Evolutionary conservation across 2,113 vertebrate genomes (phyloP).

Genomic region (Ciconia stormi): DNA sequence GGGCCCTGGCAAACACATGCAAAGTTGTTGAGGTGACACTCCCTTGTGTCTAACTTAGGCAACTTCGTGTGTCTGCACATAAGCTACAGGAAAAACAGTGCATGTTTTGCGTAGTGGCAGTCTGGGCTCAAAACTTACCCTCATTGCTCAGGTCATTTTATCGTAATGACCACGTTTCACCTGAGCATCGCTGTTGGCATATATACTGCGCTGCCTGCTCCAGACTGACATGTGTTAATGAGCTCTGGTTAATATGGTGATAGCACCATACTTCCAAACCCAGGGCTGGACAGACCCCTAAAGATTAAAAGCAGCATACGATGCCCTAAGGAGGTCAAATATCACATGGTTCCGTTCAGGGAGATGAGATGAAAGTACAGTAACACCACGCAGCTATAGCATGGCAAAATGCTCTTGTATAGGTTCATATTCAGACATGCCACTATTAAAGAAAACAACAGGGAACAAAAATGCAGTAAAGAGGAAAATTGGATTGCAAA

Average conservation of each 20-base stretch:
- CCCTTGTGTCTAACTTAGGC: background rate
- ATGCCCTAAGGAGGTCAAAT: background rate
- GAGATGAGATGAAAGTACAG: constrained; percentile 26
- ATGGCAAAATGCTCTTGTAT: background rate
- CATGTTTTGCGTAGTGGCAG: background rate
- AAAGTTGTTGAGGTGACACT: background rate
- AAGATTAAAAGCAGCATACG: background rate
- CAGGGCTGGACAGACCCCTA: background rate
- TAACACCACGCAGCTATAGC: background rate
- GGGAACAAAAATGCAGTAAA: background rate
- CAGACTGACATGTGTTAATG: background rate
- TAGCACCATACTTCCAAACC: background rate
- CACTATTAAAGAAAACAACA: background rate
- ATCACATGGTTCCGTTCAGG: background rate
- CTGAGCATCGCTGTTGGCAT: background rate
- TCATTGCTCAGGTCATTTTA: background rate
- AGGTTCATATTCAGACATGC: background rate
- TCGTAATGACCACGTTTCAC: background rate
- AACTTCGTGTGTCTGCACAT: background rate
- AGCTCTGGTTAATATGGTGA: background rate
- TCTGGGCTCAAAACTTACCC: background rate
- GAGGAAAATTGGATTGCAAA: background rate
- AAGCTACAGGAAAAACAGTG: background rate
- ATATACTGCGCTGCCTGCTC: background rate
- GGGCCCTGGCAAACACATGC: background rate